Percentiles rank a stretch among this genome's conserved stretches.
Evolutionary conservation across 30 jellyfish, hydroid and myxozoan genomes (phyloP).

Genomic region (Catostylus mosaicus): DNA sequence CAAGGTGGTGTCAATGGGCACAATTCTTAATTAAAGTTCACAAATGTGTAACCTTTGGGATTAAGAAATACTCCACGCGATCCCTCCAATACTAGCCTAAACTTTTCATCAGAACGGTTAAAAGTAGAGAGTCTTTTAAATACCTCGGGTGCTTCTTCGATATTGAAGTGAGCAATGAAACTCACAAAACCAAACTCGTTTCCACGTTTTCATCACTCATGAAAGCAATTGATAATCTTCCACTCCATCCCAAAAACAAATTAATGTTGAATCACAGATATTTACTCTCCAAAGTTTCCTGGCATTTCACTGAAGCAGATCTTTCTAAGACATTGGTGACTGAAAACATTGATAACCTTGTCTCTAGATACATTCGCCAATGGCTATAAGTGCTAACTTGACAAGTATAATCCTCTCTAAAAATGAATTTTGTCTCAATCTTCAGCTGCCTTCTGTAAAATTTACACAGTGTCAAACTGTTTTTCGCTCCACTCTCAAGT

Average conservation of each 20-base stretch:
- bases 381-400: neutral
- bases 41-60: neutral
- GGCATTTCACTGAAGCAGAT: too few species aligned
- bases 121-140: neutral
- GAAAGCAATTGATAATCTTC: neutral
- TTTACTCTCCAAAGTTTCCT: neutral
- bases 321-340: neutral
- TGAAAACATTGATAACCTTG: neutral
- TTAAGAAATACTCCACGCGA: neutral
- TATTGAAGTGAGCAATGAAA: neutral
- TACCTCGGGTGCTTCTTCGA: neutral
- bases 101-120: neutral
- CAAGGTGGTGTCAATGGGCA: neutral
- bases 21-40: neutral
- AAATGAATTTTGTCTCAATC: neutral
- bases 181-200: neutral
- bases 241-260: neutral
- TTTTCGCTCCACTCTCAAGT: neutral
- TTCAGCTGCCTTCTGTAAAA: neutral
- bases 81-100: neutral
- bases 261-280: neutral
- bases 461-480: neutral
- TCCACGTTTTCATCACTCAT: neutral
- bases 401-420: neutral
- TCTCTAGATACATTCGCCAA: neutral